A percentile compares a stretch with the other conserved stretches of the same genome.
phyloP scores from a whole-genome alignment of 2,113 vertebrate genomes.

The Cercopithecus mona region DNA sequence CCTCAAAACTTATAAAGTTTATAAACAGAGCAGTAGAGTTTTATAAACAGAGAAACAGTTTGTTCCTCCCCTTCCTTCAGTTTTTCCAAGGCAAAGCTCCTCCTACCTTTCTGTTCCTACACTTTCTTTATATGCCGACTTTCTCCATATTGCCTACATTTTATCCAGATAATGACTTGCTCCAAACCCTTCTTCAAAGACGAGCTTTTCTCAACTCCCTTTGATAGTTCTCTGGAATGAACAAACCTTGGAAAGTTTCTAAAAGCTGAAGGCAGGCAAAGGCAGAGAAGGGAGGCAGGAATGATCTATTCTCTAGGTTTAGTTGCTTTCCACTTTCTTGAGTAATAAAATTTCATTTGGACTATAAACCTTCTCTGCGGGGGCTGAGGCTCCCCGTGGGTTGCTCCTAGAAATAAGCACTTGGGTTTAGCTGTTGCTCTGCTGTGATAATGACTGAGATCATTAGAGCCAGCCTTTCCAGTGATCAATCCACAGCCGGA shows the following conservation, averaged over 20 bases:
- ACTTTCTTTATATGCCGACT: neutral
- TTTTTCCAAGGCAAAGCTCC: neutral
- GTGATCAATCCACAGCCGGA: neutral
- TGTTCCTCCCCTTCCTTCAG: neutral
- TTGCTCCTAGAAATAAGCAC: neutral
- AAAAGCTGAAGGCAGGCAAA: neutral
- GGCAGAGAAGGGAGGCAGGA: neutral
- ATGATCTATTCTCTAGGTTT: neutral
- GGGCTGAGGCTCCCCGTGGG: neutral
- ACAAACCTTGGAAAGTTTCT: neutral
- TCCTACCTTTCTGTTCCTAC: fast-evolving
- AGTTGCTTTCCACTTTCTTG: neutral
- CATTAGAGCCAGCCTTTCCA: neutral
- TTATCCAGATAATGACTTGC: neutral
- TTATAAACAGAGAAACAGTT: neutral
- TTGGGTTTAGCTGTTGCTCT: neutral
- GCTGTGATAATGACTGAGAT: neutral
- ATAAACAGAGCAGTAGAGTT: neutral
- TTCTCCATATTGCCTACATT: neutral
- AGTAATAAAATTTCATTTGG: neutral
- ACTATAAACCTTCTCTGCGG: neutral
- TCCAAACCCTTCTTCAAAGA: neutral
- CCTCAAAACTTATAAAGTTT: neutral
- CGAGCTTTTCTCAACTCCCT: neutral
- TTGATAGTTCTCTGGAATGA: neutral